phyloP scores from a whole-genome alignment of 2,113 vertebrate genomes.

The Psittacus erithacus region DNA sequence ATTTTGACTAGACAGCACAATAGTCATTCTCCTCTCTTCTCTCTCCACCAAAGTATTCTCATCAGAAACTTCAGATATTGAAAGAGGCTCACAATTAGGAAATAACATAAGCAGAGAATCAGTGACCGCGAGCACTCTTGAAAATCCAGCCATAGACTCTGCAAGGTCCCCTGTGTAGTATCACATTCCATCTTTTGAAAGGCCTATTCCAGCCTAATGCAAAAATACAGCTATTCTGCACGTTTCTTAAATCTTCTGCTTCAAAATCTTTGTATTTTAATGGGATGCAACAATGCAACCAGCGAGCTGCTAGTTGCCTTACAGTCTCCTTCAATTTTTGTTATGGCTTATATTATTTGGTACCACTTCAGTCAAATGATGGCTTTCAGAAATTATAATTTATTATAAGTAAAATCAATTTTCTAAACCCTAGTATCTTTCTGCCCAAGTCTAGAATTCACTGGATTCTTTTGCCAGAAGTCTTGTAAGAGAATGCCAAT shows the following conservation, averaged over 20 bases:
- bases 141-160: not conserved
- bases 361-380: not conserved
- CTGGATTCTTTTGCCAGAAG: not conserved
- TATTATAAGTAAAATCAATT: not conserved
- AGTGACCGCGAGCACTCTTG: not conserved
- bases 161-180: not conserved
- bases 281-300: not conserved
- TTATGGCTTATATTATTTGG: not conserved
- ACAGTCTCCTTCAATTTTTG: not conserved
- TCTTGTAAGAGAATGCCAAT: not conserved
- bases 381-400: not conserved
- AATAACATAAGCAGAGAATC: not conserved
- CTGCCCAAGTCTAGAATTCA: not conserved
- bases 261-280: not conserved
- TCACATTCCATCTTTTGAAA: not conserved
- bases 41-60: constrained; percentile 4
- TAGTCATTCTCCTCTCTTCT: not conserved
- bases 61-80: not conserved
- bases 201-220: not conserved
- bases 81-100: not conserved
- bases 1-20: constrained; percentile 14
- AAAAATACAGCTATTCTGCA: not conserved
- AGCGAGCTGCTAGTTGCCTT: not conserved
- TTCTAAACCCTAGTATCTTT: not conserved
- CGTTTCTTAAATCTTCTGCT: not conserved